Base-by-base conservation (phyloP, 2,888 invertebrate genomes). In the Kuschelorhynchus macadamiae region DNA sequence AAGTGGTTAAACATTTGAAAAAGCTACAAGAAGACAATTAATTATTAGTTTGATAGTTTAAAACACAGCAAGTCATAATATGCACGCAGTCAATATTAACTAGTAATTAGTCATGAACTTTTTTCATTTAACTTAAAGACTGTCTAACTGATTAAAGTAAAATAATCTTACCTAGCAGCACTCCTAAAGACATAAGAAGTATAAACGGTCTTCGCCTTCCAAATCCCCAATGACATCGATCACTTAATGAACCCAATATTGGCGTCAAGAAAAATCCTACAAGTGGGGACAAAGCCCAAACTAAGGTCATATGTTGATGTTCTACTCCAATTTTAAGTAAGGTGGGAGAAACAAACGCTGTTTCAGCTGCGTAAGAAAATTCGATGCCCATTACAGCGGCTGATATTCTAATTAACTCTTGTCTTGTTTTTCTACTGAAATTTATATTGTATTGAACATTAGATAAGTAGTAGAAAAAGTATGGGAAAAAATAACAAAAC, bases 351-450 rank as follows among this genome's bases (percentile, higher is more conserved):
- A 97, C 97, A 83, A 97, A 97, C 0, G 97, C 97, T 0, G 97
- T 98, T 85, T 98, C 97, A 0, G 97, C 97, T 0, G 98, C 96
- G 80, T 98, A 98, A 0, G 97, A 96, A 84, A 98, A 96, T 82
- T 98, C 97, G 64, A 98, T 97, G 1, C 98, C 97, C 93, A 96
- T 97, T 0, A 98, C 97, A 0, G 96, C 96, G 0, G 96, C 93
- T 16, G 96, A 97, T 72, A 97, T 90, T 8, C 95, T 87, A 73
- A 96, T 89, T 74, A 97, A 84, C 81, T 97, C 96, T 52, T 87
- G 84, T 14, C 93, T 87, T 11, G 91, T 91, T 85, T 96, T 96
- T 72, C 87, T 86, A 83, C 95, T 95, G 81, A 47, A 82, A 78
- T n/a, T n/a, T n/a, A n/a, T n/a, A n/a, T n/a, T n/a, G n/a, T n/a